Evolutionary conservation across 2,797 vertebrate species (phyloP).

Genomic region (Corythornis leucogaster): DNA sequence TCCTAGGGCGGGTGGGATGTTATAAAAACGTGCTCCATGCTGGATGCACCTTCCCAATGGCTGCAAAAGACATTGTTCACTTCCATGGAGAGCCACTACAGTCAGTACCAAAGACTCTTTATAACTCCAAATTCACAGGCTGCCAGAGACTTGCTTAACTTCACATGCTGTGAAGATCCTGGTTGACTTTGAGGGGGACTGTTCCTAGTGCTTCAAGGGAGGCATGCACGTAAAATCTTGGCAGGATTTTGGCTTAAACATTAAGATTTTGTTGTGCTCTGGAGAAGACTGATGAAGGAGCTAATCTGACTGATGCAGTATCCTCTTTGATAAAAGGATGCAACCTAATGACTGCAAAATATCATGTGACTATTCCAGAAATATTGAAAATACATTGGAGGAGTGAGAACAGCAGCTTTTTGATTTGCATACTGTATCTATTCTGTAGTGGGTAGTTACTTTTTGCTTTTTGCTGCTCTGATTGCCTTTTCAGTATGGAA

Average conservation of each 20-base stretch:
- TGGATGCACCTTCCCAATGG: neutral
- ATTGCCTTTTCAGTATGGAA: conserved; percentile 24
- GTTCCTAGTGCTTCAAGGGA: neutral
- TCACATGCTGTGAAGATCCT: neutral
- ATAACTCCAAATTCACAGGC: neutral
- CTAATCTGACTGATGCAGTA: conserved; percentile 3
- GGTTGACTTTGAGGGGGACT: neutral
- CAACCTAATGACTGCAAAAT: neutral
- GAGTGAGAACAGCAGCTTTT: conserved; percentile 9
- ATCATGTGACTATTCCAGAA: neutral
- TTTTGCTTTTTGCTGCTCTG: conserved; percentile 30
- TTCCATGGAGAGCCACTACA: neutral
- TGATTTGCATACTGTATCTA: neutral
- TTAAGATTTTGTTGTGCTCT: neutral
- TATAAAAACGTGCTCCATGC: neutral
- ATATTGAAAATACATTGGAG: neutral
- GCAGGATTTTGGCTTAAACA: neutral
- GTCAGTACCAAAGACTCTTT: neutral
- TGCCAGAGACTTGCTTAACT: neutral
- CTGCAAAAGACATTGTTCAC: neutral
- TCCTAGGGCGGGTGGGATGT: neutral
- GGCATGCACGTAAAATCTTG: neutral
- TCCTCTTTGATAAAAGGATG: neutral
- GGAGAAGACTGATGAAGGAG: neutral
- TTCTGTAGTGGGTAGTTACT: neutral